phyloP scores from a whole-genome alignment of 2,888 invertebrate species.

The Eustalomyia histrio region DNA sequence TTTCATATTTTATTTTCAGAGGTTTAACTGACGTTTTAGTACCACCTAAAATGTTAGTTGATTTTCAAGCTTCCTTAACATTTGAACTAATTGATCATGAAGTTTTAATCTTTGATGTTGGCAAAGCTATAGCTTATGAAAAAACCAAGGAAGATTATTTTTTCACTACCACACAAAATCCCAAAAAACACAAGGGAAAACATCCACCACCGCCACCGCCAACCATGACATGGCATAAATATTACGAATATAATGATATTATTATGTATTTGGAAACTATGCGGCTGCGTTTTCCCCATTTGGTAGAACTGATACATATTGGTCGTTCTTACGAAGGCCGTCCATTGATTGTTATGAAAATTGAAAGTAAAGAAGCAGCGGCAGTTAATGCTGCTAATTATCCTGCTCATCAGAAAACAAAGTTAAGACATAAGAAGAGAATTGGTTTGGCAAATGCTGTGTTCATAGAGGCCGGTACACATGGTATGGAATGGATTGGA shows the following conservation, averaged over 20 bases:
- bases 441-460: slow-evolving; percentile 85
- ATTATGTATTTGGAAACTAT: slow-evolving; percentile 85
- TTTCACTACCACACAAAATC: slow-evolving; percentile 65
- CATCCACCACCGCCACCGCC: slow-evolving; percentile 22
- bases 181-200: slow-evolving; percentile 51
- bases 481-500: slow-evolving; percentile 89
- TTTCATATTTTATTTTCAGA: slow-evolving; percentile 65
- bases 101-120: slow-evolving; percentile 86
- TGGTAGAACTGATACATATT: slow-evolving; percentile 85
- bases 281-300: slow-evolving; percentile 83
- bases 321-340: slow-evolving; percentile 87
- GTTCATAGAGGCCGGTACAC: slow-evolving; percentile 90
- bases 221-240: slow-evolving; percentile 85
- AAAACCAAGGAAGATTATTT: slow-evolving; percentile 82
- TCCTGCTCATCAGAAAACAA: slow-evolving; percentile 70
- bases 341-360: slow-evolving; percentile 86
- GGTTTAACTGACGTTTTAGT: slow-evolving; percentile 86
- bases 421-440: slow-evolving; percentile 77
- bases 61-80: slow-evolving; percentile 80
- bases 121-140: slow-evolving; percentile 86
- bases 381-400: slow-evolving; percentile 68
- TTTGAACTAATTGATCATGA: slow-evolving; percentile 84
- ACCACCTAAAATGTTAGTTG: slow-evolving; percentile 82
- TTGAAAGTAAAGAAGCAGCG: slow-evolving; percentile 79
- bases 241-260: slow-evolving; percentile 86